These are phyloP conservation scores for Tolypeutes matacus DNA, from an alignment of 2,797 vertebrate species.

Conservation along the genomic window DNA sequence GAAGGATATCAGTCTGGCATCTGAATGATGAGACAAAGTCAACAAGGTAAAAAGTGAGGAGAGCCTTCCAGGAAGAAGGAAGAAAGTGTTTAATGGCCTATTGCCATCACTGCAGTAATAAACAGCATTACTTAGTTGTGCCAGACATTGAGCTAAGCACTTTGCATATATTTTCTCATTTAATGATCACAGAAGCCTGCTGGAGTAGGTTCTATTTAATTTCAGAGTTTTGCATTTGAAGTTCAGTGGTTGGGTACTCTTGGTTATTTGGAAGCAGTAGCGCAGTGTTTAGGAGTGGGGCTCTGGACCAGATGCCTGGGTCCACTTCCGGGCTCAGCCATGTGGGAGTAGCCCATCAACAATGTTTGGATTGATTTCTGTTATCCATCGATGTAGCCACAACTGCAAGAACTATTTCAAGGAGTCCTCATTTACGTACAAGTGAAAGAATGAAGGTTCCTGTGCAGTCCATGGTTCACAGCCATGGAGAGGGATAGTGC, in stretches of 20 bases:
- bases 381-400: neutral
- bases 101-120: neutral
- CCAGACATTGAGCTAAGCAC: neutral
- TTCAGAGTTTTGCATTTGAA: conserved; percentile 30
- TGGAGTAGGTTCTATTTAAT: neutral
- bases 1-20: neutral
- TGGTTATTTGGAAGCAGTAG: neutral
- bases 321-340: neutral
- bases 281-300: too few species aligned
- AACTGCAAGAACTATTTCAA: neutral
- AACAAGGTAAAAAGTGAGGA: conserved; percentile 5
- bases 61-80: neutral
- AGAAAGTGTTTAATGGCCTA: neutral
- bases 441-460: neutral
- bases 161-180: conserved; percentile 25
- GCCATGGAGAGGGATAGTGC: neutral
- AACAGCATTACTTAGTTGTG: neutral
- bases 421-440: neutral
- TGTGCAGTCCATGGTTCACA: neutral
- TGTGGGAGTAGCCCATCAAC: neutral
- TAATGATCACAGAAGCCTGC: neutral
- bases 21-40: neutral
- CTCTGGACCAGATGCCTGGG: neutral
- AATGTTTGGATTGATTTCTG: neutral
- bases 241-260: neutral